Base-by-base conservation (phyloP, 1,140 invertebrate genomes). In the Aphaenogaster rudis region DNA sequence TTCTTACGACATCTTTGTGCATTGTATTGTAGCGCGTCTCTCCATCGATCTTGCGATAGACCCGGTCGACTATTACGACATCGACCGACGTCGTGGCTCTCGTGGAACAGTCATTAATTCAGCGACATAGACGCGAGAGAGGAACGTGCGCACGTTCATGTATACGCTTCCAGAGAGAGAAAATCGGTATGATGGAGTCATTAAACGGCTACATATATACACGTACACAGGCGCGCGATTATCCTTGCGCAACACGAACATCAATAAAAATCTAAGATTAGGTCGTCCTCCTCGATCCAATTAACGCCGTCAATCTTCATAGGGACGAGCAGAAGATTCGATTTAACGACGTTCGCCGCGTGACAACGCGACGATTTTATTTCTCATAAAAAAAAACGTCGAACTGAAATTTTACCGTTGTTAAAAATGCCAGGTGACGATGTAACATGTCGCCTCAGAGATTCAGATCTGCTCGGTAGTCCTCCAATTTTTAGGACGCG, bases 241-340 rank as follows among this genome's bases (percentile, higher is more conserved):
- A 81, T 61, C 67, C 52, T 82, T 82, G 78, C 78, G 85, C 85
- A 81, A 86, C 52, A 33, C 77, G 52, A 13, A n/a, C 61, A 36
- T 61, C 79, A 74, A 87, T 87, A 87, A 87, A 84, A 87, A 66
- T 84, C 67, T 64, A 82, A 82, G 66, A 84, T 86, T 66, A 80
- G 84, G 61, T 78, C 74, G 59, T 79, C 74, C 50, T 79, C 59
- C 59, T 59, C 82, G 82, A 86, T 86, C 72, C 76, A 86, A 80
- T 86, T 86, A 86, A 80, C 28, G 36, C 59, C 36, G 48, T 79
- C 84, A 54, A 54, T 80, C 84, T 67, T 64, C 67, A 74, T 74
- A 61, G 54, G 13, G 39, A 82, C 50, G 50, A 42, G 64, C 64
- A 33, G 50, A 45, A 74, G 54, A 13, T n/a, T 36, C 48, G 77